phyloP scores from a whole-genome alignment of 2,797 vertebrate species.

The Silurus lanzhouensis region DNA sequence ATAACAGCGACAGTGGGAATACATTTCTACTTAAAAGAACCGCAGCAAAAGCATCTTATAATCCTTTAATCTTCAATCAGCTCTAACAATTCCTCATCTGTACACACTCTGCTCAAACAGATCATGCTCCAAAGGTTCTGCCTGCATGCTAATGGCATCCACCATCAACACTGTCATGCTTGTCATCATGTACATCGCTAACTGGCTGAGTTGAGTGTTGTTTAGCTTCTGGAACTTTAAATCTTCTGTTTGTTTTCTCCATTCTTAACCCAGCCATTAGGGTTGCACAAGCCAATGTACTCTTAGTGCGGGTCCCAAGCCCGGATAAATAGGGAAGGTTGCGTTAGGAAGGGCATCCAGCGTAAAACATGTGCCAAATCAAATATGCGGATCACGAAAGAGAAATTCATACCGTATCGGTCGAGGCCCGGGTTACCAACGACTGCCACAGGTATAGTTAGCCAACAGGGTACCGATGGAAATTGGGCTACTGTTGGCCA shows the following conservation, averaged over 20 bases:
- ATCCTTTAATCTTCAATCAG: constrained; percentile 27
- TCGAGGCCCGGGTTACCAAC: too few relatives aligned
- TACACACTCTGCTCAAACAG: neutral
- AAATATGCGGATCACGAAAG: too few relatives aligned
- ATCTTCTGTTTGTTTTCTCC: neutral
- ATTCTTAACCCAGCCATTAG: too few relatives aligned
- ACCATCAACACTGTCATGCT: neutral
- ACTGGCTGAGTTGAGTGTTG: neutral
- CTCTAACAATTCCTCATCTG: constrained; percentile 4
- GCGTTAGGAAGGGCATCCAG: too few relatives aligned
- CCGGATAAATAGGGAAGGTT: too few relatives aligned
- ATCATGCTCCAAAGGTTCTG: neutral
- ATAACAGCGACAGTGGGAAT: neutral
- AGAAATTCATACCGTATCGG: too few relatives aligned
- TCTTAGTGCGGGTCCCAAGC: too few relatives aligned
- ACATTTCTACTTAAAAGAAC: neutral
- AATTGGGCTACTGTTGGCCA: too few relatives aligned
- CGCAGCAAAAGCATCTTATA: neutral
- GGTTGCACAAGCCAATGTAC: too few relatives aligned
- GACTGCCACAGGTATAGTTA: too few relatives aligned
- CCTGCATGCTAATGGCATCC: constrained; percentile 13
- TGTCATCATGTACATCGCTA: neutral
- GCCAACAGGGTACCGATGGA: too few relatives aligned
- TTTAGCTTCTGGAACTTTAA: neutral
- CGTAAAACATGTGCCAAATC: too few relatives aligned